These are phyloP conservation scores for Cercopithecus hamlyni DNA, from an alignment of 2,797 vertebrate genomes.

Conservation along the genomic window DNA sequence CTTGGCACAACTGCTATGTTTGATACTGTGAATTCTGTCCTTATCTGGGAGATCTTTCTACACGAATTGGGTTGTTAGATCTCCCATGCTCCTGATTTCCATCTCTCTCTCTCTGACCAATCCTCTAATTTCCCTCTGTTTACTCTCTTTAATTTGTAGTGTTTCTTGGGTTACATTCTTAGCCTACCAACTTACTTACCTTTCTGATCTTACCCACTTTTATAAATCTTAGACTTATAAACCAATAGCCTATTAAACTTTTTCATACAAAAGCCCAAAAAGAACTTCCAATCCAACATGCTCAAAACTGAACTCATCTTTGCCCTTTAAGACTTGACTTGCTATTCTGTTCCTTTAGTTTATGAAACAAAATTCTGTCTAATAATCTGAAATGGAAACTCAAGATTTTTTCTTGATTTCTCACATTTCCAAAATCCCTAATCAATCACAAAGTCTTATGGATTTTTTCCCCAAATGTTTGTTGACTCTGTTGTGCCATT, in stretches of 20 bases:
- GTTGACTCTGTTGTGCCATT: not conserved
- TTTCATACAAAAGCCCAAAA: not conserved
- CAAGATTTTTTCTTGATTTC: not conserved
- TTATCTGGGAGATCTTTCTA: not conserved
- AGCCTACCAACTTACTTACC: not conserved
- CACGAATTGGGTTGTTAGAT: not conserved
- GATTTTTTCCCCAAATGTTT: accelerated
- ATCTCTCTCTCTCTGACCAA: not conserved
- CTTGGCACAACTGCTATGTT: not conserved
- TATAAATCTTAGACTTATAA: not conserved
- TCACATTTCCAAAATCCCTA: not conserved
- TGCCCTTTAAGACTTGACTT: not conserved
- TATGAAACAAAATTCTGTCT: not conserved
- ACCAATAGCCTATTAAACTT: not conserved
- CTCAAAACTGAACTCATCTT: not conserved
- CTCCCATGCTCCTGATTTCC: not conserved
- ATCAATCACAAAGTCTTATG: not conserved
- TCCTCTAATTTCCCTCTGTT: not conserved
- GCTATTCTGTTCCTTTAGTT: not conserved
- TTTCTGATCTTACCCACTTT: not conserved
- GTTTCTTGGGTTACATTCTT: not conserved
- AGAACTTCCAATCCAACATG: not conserved
- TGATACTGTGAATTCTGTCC: not conserved
- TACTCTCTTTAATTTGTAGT: not conserved
- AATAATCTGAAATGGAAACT: not conserved